Base-by-base conservation (phyloP, 2,113 vertebrate genomes). In the Pluvialis apricaria region DNA sequence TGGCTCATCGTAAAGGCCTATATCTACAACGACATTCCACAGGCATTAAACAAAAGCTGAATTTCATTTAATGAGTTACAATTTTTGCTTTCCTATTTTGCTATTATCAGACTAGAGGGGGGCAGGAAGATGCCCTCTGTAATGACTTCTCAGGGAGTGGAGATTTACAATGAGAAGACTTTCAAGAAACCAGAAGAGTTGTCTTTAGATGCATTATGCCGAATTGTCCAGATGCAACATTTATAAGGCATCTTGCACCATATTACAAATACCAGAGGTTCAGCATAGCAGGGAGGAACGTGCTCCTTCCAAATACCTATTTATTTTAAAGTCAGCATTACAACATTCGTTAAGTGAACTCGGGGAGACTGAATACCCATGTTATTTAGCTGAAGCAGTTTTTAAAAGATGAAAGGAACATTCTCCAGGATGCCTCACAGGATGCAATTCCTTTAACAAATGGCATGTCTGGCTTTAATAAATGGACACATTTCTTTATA, bases 381-480 rank as follows among this genome's bases (percentile, higher is more conserved):
- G 80, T 70, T 77, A 87, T 73, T 94, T 80, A 92, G 60, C 70
- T 85, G 81, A 72, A 95, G 71, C 26, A 42, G 40, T 76, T 94
- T 92, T 91, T 87, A 85, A 85, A 94, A 92, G 78, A 95, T 95
- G 79, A 95, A 92, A 94, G 66, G 44, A 91, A 91, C 42, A 66
- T 94, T 76, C 70, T 88, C 51, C 57, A 94, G 78, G 62, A 95
- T 93, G 88, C 75, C 86, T 95, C 82, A 86, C 76, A 96, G 88
- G 82, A 97, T 62, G 71, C 32, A 72, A 89, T 90, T 91, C 78
- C 62, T 89, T 90, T 94, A 90, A 91, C 54, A 87, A 96, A 95
- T 40, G 54, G 62, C 73, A 82, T 15, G 42, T 88, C 94, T 96
- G 89, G 71, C 75, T 94, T 86, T 88, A 94, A 81, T 86, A 96